Percentiles rank a stretch among this genome's conserved stretches.
phyloP scores from a whole-genome alignment of 2,113 vertebrate genomes.

The Nanorana parkeri region DNA sequence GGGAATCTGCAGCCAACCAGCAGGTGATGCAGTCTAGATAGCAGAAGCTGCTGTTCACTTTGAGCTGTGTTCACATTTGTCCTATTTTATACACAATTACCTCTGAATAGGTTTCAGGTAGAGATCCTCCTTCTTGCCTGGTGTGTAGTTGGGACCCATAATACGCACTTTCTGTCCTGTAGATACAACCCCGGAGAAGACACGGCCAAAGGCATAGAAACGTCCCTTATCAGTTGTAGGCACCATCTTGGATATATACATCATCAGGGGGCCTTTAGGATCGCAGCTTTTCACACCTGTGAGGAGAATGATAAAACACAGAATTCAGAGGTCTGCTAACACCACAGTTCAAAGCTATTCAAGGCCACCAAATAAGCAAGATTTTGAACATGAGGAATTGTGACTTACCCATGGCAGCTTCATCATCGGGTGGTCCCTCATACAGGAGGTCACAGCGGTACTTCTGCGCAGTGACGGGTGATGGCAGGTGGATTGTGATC shows the following conservation, averaged over 20 bases:
- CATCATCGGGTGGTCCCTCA: constrained; percentile 91
- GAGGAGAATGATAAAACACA: not conserved
- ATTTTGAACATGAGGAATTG: not conserved
- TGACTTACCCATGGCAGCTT: constrained; percentile 88
- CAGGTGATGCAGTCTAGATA: too few relatives aligned
- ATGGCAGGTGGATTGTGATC: constrained; percentile 97
- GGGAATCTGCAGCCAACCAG: too few relatives aligned
- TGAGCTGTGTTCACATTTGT: too few relatives aligned
- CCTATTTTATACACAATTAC: constrained; percentile 28
- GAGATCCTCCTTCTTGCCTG: constrained; percentile 73
- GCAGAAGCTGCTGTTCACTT: too few relatives aligned
- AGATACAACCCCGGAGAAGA: constrained; percentile 70
- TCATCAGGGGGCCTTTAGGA: constrained; percentile 70
- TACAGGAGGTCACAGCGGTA: constrained; percentile 96
- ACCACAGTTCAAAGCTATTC: not conserved
- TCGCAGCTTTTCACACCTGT: constrained; percentile 72
- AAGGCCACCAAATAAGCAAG: not conserved
- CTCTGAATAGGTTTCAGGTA: constrained; percentile 73
- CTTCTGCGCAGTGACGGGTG: constrained; percentile 92
- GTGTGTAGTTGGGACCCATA: constrained; percentile 71
- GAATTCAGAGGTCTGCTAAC: not conserved
- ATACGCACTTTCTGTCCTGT: constrained; percentile 70
- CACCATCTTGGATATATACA: constrained; percentile 73
- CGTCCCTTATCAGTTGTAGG: constrained; percentile 68
- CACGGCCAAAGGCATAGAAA: constrained; percentile 70